A percentile compares a stretch with the other conserved stretches of the same genome.
phyloP scores from a whole-genome alignment of 2,113 vertebrate species.

The Tachysurus vachellii region DNA sequence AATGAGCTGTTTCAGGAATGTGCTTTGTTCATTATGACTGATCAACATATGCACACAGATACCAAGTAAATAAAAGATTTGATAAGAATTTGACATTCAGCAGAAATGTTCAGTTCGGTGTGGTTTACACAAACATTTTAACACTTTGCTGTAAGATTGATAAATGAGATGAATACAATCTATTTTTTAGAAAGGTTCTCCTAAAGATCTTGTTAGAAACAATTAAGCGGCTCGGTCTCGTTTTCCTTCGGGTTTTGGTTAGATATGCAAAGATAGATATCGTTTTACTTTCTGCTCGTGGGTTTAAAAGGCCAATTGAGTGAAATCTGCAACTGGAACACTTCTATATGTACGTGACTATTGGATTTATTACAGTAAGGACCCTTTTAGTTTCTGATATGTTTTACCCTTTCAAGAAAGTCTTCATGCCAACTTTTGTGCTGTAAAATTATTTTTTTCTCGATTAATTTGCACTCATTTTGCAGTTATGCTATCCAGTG shows the following conservation, averaged over 20 bases:
- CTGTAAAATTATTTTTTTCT: slow-evolving; percentile 55
- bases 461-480: slow-evolving; percentile 63
- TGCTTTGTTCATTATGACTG: neutral
- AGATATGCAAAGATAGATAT: neutral
- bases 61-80: neutral
- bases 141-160: neutral
- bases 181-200: neutral
- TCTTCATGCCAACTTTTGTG: slow-evolving; percentile 57
- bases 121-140: neutral
- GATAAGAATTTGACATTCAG: neutral
- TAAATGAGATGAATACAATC: neutral
- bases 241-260: neutral
- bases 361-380: neutral
- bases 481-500: slow-evolving; percentile 69
- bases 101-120: neutral
- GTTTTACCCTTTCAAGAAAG: slow-evolving; percentile 22
- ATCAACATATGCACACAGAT: neutral
- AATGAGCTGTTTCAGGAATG: too few species aligned
- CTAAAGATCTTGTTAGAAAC: neutral
- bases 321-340: neutral
- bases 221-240: too few species aligned
- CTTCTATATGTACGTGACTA: neutral
- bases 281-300: neutral
- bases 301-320: neutral
- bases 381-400: neutral